A percentile compares a stretch with the other conserved stretches of the same genome.
These are phyloP conservation scores for Saturnia pavonia DNA, from an alignment of 2,888 invertebrate genomes.

Conservation along the genomic window DNA sequence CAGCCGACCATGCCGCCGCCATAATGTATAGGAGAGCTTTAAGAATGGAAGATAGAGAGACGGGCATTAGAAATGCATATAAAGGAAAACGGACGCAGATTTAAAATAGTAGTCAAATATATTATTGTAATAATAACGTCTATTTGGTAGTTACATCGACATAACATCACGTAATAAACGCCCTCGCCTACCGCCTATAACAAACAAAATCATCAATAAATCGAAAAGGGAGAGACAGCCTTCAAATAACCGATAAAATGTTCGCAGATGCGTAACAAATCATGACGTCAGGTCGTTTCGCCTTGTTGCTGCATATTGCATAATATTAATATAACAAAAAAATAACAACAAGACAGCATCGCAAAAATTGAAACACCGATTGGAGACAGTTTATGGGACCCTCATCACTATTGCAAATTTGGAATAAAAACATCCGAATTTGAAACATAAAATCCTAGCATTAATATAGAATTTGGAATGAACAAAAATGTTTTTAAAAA, in stretches of 20 bases:
- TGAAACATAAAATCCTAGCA: slow-evolving; percentile 34
- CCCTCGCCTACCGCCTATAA: not conserved
- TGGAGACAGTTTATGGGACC: slow-evolving; percentile 44
- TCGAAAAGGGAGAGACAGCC: slow-evolving; percentile 10
- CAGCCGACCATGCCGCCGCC: no score
- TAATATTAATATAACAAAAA: slow-evolving; percentile 55
- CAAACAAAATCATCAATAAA: slow-evolving; percentile 1
- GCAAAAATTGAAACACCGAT: slow-evolving; percentile 60
- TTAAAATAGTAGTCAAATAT: not conserved
- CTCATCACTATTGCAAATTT: slow-evolving; percentile 39
- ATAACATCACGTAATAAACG: slow-evolving; percentile 7
- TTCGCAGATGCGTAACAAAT: slow-evolving; percentile 59
- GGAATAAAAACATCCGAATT: slow-evolving; percentile 2
- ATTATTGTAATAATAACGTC: no score
- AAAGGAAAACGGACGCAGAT: no score
- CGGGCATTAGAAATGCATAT: no score
- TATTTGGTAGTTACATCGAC: not conserved
- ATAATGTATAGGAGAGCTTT: no score
- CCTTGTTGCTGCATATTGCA: slow-evolving; percentile 42
- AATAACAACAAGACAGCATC: slow-evolving; percentile 42
- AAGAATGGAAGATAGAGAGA: no score
- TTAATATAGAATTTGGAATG: not conserved
- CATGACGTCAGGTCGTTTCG: slow-evolving; percentile 42
- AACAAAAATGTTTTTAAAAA: not conserved
- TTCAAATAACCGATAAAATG: slow-evolving; percentile 19